Conservation (phyloP, 2,888 invertebrate genomes). For the Stenolophus ochropezus region DNA sequence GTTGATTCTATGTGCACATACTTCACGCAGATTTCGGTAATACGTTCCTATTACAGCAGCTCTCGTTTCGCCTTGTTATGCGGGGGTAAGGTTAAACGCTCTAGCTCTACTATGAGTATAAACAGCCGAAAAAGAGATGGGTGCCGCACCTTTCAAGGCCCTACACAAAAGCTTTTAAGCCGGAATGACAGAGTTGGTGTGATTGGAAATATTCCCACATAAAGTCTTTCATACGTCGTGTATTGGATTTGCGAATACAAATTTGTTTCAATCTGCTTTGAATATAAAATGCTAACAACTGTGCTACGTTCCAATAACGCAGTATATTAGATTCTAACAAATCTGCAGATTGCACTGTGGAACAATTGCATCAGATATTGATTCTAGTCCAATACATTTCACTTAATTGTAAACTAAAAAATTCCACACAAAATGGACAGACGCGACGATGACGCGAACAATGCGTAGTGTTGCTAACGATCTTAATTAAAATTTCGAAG, state of each 20-base stretch:
- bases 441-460: background rate
- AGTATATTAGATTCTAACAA: constrained; percentile 9
- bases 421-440: background rate
- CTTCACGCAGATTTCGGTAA: background rate
- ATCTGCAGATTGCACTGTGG: background rate
- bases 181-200: too few species aligned
- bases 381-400: background rate
- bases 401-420: constrained; percentile 1
- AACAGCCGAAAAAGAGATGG: too few species aligned
- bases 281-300: constrained; percentile 1
- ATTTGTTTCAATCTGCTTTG: constrained; percentile 5
- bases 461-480: background rate
- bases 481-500: constrained; percentile 6
- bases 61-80: too few species aligned
- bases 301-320: background rate
- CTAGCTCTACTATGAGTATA: too few species aligned
- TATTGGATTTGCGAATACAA: background rate
- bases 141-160: too few species aligned
- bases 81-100: too few species aligned
- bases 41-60: background rate
- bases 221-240: background rate
- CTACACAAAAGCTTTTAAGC: too few species aligned
- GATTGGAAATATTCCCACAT: too few species aligned
- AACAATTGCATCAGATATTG: background rate
- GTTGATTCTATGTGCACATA: background rate